Conservation (phyloP, 1,140 invertebrate genomes). For the Pseudachorutes palmiensis region DNA sequence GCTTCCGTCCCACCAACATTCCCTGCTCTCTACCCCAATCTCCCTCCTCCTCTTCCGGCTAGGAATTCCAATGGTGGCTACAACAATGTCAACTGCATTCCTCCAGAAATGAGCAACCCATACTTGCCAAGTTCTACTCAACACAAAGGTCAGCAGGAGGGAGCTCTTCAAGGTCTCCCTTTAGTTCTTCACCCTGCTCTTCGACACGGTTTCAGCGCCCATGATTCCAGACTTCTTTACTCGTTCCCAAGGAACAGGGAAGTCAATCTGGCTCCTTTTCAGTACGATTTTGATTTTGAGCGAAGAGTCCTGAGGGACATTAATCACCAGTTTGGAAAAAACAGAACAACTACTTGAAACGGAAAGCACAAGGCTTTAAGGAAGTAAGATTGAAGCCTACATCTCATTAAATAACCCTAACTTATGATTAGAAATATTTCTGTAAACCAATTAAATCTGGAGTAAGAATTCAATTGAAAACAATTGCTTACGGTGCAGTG, state of each 20-base stretch:
- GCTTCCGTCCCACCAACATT: background rate
- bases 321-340: slow-evolving; percentile 11
- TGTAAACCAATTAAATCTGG: too few species aligned
- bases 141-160: background rate
- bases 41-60: background rate
- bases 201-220: background rate
- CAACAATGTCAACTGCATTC: background rate
- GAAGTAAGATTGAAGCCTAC: too few species aligned
- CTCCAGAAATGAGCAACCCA: background rate
- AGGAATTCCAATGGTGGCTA: too few species aligned
- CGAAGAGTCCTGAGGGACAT: slow-evolving; percentile 20
- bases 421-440: too few species aligned
- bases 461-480: too few species aligned
- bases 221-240: background rate
- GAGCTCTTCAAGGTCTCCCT: slow-evolving; percentile 10
- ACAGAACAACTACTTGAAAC: background rate
- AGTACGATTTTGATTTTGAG: slow-evolving; percentile 33
- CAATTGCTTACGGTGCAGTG: too few species aligned
- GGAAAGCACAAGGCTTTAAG: too few species aligned
- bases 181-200: slow-evolving; percentile 21
- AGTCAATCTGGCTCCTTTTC: slow-evolving; percentile 9
- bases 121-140: background rate
- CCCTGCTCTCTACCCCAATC: background rate
- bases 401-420: too few species aligned
- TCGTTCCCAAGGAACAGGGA: background rate